Conservation (phyloP, 2,797 vertebrate genomes). For the Acanthurus lineatus region DNA sequence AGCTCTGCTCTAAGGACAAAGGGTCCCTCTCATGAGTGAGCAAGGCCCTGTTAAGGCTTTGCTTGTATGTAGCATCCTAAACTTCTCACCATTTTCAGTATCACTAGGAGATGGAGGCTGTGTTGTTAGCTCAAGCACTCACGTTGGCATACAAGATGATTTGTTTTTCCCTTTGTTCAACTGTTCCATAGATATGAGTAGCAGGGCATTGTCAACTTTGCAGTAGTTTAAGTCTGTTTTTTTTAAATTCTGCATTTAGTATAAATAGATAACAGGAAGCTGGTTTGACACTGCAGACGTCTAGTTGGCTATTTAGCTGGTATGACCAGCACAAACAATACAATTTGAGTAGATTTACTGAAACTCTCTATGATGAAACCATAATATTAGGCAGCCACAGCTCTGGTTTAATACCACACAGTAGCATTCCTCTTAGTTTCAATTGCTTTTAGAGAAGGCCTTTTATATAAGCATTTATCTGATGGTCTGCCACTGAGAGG, state of each 20-base stretch:
- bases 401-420: constrained; percentile 16
- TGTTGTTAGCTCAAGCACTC: neutral
- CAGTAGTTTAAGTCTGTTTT: neutral
- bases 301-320: neutral
- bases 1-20: constrained; percentile 70
- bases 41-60: constrained; percentile 45
- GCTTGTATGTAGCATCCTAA: constrained; percentile 53
- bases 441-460: constrained; percentile 38
- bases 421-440: constrained; percentile 31
- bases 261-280: neutral
- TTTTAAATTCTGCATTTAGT: neutral
- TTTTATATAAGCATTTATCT: constrained; percentile 45
- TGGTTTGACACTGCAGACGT: neutral
- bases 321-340: neutral
- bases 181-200: neutral
- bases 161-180: neutral
- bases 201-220: neutral
- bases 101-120: constrained; percentile 39
- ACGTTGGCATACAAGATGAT: neutral
- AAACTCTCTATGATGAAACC: constrained; percentile 2
- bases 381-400: constrained; percentile 23
- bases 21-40: constrained; percentile 65
- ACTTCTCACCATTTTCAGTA: constrained; percentile 39
- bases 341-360: constrained; percentile 11
- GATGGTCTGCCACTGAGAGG: constrained; percentile 12